These are phyloP conservation scores for Ascaphus truei DNA, from an alignment of 2,113 vertebrate genomes.

Conservation along the genomic window DNA sequence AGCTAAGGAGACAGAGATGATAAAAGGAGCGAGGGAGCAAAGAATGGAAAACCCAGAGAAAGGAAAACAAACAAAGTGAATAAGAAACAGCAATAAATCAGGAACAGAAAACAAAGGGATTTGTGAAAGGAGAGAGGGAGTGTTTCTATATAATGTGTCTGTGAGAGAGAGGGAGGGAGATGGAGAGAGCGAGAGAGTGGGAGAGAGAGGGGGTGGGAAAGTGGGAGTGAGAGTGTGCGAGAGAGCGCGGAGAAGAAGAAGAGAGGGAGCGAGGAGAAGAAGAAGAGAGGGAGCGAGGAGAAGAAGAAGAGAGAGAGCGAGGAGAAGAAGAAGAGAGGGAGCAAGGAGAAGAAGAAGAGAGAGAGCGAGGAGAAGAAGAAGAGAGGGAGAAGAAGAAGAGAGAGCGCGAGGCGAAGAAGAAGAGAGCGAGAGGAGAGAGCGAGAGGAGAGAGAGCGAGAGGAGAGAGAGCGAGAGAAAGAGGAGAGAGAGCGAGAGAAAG, in stretches of 20 bases:
- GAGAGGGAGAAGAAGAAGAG: too few relatives aligned
- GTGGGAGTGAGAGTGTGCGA: neutral
- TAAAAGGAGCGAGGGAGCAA: neutral
- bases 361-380: neutral
- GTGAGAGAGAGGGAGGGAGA: neutral
- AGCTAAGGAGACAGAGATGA: neutral
- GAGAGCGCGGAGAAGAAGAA: too few relatives aligned
- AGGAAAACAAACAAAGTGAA: neutral
- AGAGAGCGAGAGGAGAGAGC: too few relatives aligned
- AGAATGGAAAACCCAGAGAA: neutral
- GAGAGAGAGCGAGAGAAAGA: neutral
- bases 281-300: neutral
- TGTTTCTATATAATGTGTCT: neutral
- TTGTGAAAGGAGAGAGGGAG: neutral
- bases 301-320: constrained; percentile 2
- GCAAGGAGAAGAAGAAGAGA: neutral
- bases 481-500: neutral
- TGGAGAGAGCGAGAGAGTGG: neutral
- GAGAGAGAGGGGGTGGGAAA: neutral
- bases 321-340: neutral
- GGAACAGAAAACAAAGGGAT: neutral
- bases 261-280: too few relatives aligned
- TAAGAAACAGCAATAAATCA: neutral
- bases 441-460: neutral
- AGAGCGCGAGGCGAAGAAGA: too few relatives aligned